Conservation (phyloP, 2,113 vertebrate species). For the Halcyon malimbica region DNA sequence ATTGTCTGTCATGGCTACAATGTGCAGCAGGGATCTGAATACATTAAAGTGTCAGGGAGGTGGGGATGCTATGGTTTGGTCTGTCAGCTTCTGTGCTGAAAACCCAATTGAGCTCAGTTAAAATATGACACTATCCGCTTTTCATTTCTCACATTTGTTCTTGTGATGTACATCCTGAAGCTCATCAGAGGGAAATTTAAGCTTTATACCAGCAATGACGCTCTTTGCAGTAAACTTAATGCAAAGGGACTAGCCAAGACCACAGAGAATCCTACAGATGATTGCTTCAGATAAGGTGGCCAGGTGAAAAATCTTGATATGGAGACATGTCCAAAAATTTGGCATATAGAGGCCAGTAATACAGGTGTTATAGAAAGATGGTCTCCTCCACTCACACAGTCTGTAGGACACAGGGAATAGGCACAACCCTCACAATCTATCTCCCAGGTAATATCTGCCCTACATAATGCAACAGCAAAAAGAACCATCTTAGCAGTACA, state of each 20-base stretch:
- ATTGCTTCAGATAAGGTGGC: neutral
- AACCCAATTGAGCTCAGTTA: neutral
- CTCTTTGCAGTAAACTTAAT: neutral
- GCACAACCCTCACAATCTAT: neutral
- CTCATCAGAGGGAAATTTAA: neutral
- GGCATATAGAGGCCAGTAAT: neutral
- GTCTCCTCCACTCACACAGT: neutral
- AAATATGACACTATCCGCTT: neutral
- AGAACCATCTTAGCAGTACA: neutral
- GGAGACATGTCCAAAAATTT: neutral
- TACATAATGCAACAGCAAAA: neutral
- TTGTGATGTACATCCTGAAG: neutral
- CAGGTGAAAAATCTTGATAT: neutral
- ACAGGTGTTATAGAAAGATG: neutral
- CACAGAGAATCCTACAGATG: neutral
- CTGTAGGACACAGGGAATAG: neutral
- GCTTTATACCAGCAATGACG: neutral
- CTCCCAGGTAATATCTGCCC: neutral
- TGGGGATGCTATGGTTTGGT: neutral
- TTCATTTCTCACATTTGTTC: neutral
- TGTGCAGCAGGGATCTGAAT: slow-evolving; percentile 5
- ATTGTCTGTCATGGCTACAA: neutral
- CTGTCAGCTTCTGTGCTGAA: neutral
- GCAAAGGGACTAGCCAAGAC: neutral
- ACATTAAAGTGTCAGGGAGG: slow-evolving; percentile 8